Evolutionary conservation across 2,888 invertebrate genomes (phyloP).

Genomic region (Cantharis flavilabris): DNA sequence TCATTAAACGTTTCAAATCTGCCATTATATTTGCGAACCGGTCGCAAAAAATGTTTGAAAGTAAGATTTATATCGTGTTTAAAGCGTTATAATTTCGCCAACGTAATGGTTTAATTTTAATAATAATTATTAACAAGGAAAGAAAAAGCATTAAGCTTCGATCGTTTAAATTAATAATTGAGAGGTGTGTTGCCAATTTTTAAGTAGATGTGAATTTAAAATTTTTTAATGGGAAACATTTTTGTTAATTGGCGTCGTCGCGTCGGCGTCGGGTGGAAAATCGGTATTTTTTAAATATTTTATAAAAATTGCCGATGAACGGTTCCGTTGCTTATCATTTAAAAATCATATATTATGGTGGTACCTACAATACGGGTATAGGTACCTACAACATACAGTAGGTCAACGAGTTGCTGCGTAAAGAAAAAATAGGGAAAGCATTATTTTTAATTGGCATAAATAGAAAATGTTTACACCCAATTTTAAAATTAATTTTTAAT

Average conservation of each 20-base stretch:
- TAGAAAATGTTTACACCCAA: not conserved
- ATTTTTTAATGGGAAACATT: not conserved
- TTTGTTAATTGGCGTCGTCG: too few species aligned
- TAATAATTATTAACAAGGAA: not conserved
- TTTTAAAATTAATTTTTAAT: not conserved
- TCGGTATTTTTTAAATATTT: too few species aligned
- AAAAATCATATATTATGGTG: not conserved
- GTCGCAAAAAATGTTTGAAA: not conserved
- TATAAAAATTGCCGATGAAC: too few species aligned
- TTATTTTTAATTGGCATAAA: not conserved
- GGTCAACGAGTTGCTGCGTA: not conserved
- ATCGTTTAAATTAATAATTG: not conserved
- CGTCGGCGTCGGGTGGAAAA: too few species aligned
- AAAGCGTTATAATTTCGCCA: not conserved
- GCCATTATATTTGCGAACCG: not conserved
- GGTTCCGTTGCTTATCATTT: not conserved
- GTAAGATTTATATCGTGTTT: not conserved
- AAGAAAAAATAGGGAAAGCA: not conserved
- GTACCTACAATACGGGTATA: not conserved
- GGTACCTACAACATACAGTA: not conserved
- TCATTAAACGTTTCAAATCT: constrained; percentile 27
- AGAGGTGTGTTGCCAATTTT: not conserved
- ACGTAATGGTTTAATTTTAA: not conserved
- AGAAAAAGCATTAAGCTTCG: not conserved
- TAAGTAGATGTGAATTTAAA: not conserved